Evolutionary conservation across 2,113 vertebrate genomes (phyloP).

Genomic region (Scortum barcoo): DNA sequence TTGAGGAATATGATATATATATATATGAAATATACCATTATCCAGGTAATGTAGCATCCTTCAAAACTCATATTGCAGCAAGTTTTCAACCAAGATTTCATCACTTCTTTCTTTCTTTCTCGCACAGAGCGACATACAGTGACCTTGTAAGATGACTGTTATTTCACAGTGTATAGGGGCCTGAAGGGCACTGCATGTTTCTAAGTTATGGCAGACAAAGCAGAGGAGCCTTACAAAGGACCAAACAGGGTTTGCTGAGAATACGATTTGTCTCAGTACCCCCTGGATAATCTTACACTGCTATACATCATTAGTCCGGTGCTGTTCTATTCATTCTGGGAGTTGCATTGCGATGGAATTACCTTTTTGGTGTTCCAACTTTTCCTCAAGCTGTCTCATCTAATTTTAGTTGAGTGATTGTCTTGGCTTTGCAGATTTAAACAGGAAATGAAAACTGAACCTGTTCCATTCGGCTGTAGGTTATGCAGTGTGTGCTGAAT

Average conservation of each 20-base stretch:
- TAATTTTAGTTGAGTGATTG: constrained; percentile 7
- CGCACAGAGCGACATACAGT: neutral
- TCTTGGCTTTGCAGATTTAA: neutral
- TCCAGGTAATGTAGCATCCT: neutral
- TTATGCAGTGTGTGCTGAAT: neutral
- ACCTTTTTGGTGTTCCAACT: constrained; percentile 5
- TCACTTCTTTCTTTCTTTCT: neutral
- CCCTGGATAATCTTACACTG: neutral
- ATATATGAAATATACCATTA: neutral
- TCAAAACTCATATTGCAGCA: neutral
- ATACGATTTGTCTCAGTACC: neutral
- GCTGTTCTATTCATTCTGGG: constrained; percentile 2
- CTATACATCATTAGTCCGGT: neutral
- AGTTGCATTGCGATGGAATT: constrained; percentile 1
- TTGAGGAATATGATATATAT: no score
- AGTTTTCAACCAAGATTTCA: neutral
- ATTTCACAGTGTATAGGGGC: neutral
- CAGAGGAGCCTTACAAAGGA: neutral
- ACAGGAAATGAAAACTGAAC: constrained; percentile 8
- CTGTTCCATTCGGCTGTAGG: neutral
- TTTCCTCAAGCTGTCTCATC: constrained; percentile 9
- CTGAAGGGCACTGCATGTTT: neutral
- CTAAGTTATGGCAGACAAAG: neutral
- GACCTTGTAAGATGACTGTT: neutral
- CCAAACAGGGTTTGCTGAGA: constrained; percentile 2